Base-by-base conservation (phyloP, 2,113 vertebrate genomes). In the Oriolus oriolus region DNA sequence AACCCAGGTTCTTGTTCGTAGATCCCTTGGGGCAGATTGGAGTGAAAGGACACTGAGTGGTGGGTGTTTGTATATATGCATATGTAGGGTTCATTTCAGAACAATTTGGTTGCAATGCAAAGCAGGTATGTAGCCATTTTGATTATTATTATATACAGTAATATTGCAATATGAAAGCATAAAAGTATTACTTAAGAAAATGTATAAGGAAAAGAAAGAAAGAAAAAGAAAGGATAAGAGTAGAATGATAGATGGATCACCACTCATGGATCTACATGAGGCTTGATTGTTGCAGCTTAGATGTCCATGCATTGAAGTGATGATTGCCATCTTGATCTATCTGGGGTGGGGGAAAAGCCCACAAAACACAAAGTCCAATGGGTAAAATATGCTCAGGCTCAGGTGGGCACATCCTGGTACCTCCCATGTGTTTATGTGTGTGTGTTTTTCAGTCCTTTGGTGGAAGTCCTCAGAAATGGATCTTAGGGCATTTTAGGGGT, bases 401-500 rank as follows among this genome's bases (percentile, higher is more conserved):
- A 33, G 18, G 18, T 33, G 19, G 28, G 22, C 60, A 11, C 14
- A 19, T 77, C 6, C 17, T 37, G 31, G 11, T 68, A 52, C 7
- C 9, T 14, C 4, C 1, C 19, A 2, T 56, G 23, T n/a, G 7
- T 12, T 11, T 45, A 23, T n/a, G 9, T 11, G 14, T n/a, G 13
- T 31, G 6, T 37, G 13, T 69, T 7, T 35, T 59, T 37, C 31
- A 44, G 53, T 42, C 18, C 27, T 44, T 52, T 19, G 31, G 11
- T 44, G 9, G 9, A 52, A 59, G 11, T 22, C 6, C 31, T 52
- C 45, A 60, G 54, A 60, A 77, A 77, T 33, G 0, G 37, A 22
- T 33, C 44, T 59, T 17, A 6, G 12, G 21, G 5, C 11, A 37
- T 15, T 65, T 30, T 24, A 12, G 1, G 12, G 16, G 4, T 26